phyloP scores from a whole-genome alignment of 2,888 invertebrate genomes.

The Diadegma fenestrale region DNA sequence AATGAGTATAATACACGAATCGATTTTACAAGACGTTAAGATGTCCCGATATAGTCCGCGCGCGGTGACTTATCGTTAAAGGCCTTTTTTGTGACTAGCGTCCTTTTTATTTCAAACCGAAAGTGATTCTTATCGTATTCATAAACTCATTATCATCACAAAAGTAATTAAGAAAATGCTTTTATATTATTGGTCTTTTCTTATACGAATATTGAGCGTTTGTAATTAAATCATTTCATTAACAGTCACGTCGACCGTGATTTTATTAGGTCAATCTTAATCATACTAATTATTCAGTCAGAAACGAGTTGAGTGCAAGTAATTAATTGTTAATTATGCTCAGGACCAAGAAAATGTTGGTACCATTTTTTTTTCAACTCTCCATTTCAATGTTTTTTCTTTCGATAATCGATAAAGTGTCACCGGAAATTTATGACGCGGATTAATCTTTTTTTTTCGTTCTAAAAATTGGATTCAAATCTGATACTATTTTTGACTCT shows the following conservation, averaged over 20 bases:
- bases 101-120: neutral
- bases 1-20: slow-evolving; percentile 24
- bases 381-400: neutral
- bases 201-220: neutral
- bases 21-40: slow-evolving; percentile 42
- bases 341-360: neutral
- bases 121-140: slow-evolving; percentile 15
- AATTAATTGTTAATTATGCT: neutral
- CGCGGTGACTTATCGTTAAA: slow-evolving; percentile 24
- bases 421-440: neutral
- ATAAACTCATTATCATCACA: neutral
- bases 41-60: slow-evolving; percentile 1
- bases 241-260: neutral
- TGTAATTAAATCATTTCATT: neutral
- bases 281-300: neutral
- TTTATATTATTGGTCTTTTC: neutral
- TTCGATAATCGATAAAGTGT: slow-evolving; percentile 1
- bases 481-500: no score
- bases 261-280: neutral
- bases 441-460: neutral
- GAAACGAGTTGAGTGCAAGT: neutral
- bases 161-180: neutral
- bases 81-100: neutral
- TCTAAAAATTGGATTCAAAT: neutral
- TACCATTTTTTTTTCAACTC: neutral